Base-by-base conservation (phyloP, 2,888 invertebrate genomes). In the Orthosia incerta region DNA sequence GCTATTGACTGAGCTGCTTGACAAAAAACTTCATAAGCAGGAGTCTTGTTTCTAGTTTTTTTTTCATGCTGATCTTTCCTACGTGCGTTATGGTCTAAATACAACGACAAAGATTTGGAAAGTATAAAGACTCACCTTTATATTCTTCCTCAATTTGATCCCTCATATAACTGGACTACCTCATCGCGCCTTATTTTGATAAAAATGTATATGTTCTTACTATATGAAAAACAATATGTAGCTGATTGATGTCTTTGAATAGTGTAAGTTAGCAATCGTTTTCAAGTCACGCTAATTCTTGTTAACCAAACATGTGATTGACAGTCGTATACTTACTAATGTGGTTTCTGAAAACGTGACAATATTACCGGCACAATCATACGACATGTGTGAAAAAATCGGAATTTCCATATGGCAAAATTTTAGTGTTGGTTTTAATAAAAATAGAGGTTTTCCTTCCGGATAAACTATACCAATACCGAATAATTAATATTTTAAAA, bases 391-490 rank as follows among this genome's bases (percentile, higher is more conserved):
- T 39, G 13, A 77, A 55, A 55, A 60, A 39, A 13, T 13, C 3
- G 79, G 83, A 61, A 61, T 68, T 79, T 53, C 80, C 74, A 53
- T 50, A 57, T 5, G 23, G 45, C 72, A 72, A 66, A 45, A 59
- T 13, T 13, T 11, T 20, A 20, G 23, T 67, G 4, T 51, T 61
- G 1, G 13, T 57, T 53, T 23, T 26, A 53, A 51, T 69, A 56
- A 63, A 50, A 2, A 4, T n/a, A 3, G 13, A 26, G n/a, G 26
- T 82, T 79, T 79, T 83, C 79, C 79, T 83, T 72, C 45, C 60
- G 45, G 55, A 67, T 64, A 18, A 23, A 56, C 26, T 60, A 23
- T 50, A 23, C 5, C 26, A 60, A 68, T 60, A 45, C 15, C n/a
- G 0, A 55, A 63, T 55, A 71, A 62, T 81, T 55, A 55, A 1